Percentiles rank a stretch among this genome's conserved stretches.
These are phyloP conservation scores for Nineta flava DNA, from an alignment of 2,888 invertebrate species.

Conservation along the genomic window DNA sequence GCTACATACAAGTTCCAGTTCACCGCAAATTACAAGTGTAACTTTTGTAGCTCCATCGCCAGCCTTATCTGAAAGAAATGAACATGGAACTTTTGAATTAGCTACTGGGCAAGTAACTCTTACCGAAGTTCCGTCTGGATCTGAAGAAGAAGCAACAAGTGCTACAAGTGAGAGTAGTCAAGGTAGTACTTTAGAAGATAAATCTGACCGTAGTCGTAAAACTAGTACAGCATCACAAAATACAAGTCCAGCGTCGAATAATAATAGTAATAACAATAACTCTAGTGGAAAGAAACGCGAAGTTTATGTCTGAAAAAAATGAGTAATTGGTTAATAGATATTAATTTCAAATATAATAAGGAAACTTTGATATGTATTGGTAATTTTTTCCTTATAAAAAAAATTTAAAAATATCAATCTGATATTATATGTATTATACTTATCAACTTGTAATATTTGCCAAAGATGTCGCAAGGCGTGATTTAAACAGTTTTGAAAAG, in stretches of 20 bases:
- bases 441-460: too few relatives aligned
- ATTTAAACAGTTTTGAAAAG: too few relatives aligned
- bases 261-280: not conserved
- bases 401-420: too few relatives aligned
- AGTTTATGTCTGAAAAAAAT: constrained; percentile 33
- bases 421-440: too few relatives aligned
- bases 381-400: too few relatives aligned
- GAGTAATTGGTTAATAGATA: not conserved
- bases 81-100: constrained; percentile 16
- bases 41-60: constrained; percentile 21
- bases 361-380: too few relatives aligned
- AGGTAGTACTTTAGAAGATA: constrained; percentile 14
- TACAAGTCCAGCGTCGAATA: constrained; percentile 17
- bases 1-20: constrained; percentile 13
- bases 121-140: constrained; percentile 16
- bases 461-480: too few relatives aligned
- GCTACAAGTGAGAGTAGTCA: constrained; percentile 6
- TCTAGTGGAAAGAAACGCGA: constrained; percentile 29
- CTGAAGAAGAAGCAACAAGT: constrained; percentile 11
- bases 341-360: too few relatives aligned
- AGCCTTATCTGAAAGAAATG: constrained; percentile 22
- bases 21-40: constrained; percentile 20
- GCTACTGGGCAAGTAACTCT: constrained; percentile 14
- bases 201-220: constrained; percentile 24
- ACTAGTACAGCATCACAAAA: constrained; percentile 27